Evolutionary conservation across 2,113 vertebrate species (phyloP), one percentile per base, ranked within the genome.

Genomic region (Neoarius graeffei): DNA sequence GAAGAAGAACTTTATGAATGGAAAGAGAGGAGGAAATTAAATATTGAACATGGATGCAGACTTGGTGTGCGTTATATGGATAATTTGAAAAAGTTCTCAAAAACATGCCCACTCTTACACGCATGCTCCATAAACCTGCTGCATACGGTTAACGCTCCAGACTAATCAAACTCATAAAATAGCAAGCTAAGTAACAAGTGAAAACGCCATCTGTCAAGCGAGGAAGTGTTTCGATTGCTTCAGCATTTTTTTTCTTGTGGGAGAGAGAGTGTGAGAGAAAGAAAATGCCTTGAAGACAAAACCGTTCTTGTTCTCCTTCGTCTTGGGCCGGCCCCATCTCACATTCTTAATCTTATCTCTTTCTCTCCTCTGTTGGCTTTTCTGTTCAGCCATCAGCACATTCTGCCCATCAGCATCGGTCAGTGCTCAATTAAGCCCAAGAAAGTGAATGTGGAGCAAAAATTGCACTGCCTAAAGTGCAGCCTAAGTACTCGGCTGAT

Each of bases 281-380:
- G 76, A 27, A 93, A 95, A 94, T 92, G 94, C 94, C 94, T 95
- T 94, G 93, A 95, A 96, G 94, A 95, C 94, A 95, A 94, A 95
- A 95, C 93, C 91, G 92, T 94, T 93, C 93, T 94, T 93, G 93
- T 93, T 94, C 94, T 93, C 94, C 94, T 93, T 93, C 35, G 42
- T 94, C 92, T 93, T 90, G 87, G 81, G 91, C 94, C 94, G 93
- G 93, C 94, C 95, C 93, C 92, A 92, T 69, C 30, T 20, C 85
- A 69, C 64, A 57, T 80, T 80, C 87, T 84, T 80, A 84, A 80
- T 84, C 87, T 88, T 80, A 88, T 54, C 86, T 85, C 77, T 48
- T 77, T 93, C 93, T 94, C 92, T 94, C 93, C 92, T 94, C 94
- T 93, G 93, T 93, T 80, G 90, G 94, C 93, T 93, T 93, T 94